Conservation (phyloP, 2,888 invertebrate species). For the Cheilosia soror region DNA sequence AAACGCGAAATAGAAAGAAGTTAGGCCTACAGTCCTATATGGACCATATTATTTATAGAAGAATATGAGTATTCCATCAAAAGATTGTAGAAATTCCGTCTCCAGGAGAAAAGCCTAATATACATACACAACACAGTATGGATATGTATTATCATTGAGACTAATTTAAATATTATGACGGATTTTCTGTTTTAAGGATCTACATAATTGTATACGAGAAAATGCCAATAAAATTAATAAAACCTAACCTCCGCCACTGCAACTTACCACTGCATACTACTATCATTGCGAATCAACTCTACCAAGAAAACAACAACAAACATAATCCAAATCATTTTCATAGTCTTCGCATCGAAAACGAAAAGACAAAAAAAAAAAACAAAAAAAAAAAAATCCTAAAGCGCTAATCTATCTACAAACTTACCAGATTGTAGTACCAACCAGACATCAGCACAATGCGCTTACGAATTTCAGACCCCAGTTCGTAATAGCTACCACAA, state of each 20-base stretch:
- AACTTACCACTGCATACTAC: slow-evolving; percentile 2
- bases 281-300: background rate
- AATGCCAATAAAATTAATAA: background rate
- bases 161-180: too few relatives aligned
- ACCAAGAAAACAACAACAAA: slow-evolving; percentile 28
- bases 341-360: slow-evolving; percentile 37
- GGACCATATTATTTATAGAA: too few relatives aligned
- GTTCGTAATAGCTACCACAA: slow-evolving; percentile 68
- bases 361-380: slow-evolving; percentile 15
- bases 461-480: slow-evolving; percentile 68
- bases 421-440: slow-evolving; percentile 56
- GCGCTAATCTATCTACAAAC: slow-evolving; percentile 58
- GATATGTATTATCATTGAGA: too few relatives aligned
- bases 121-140: too few relatives aligned
- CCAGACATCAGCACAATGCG: slow-evolving; percentile 70
- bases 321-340: slow-evolving; percentile 56
- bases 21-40: too few relatives aligned
- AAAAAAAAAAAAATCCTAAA: slow-evolving; percentile 41
- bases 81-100: too few relatives aligned
- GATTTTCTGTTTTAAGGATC: background rate
- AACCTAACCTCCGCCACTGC: slow-evolving; percentile 45
- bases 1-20: too few relatives aligned
- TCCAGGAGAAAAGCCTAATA: too few relatives aligned
- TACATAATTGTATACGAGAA: background rate
- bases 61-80: too few relatives aligned